These are phyloP conservation scores for Drosophila teissieri DNA, from an alignment of 1,140 invertebrate genomes.

Conservation along the genomic window DNA sequence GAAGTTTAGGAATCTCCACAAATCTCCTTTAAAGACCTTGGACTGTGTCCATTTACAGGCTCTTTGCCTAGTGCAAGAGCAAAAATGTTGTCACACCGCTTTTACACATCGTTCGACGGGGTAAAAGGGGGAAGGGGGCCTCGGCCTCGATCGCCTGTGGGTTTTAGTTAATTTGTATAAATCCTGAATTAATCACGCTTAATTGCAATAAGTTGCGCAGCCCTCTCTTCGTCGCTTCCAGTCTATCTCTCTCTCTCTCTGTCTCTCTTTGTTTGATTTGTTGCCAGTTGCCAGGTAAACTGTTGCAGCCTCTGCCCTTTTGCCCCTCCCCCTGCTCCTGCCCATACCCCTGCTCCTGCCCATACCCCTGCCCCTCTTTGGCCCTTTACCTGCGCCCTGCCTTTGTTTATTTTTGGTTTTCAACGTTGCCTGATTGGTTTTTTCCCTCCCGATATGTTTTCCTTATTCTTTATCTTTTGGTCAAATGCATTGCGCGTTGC, in stretches of 20 bases:
- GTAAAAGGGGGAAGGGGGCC: not conserved
- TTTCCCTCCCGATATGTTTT: slow-evolving; percentile 34
- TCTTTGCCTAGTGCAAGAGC: slow-evolving; percentile 46
- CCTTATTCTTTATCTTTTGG: slow-evolving; percentile 72
- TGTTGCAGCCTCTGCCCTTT: slow-evolving; percentile 78
- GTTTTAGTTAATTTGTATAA: slow-evolving; percentile 81
- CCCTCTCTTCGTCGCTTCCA: not conserved
- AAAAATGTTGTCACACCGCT: slow-evolving; percentile 79
- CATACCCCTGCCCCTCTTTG: slow-evolving; percentile 10
- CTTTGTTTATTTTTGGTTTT: slow-evolving; percentile 82
- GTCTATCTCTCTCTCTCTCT: slow-evolving; percentile 12
- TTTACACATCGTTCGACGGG: slow-evolving; percentile 44
- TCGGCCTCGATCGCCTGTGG: slow-evolving; percentile 55
- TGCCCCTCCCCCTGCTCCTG: slow-evolving; percentile 2
- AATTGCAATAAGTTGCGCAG: slow-evolving; percentile 71
- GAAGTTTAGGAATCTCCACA: no score
- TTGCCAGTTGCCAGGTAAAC: slow-evolving; percentile 79
- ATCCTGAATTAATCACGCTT: slow-evolving; percentile 81
- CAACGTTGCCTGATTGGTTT: slow-evolving; percentile 79
- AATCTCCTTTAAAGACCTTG: no score
- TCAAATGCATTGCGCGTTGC: slow-evolving; percentile 67
- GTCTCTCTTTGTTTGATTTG: slow-evolving; percentile 72
- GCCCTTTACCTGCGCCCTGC: slow-evolving; percentile 70
- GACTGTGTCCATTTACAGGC: slow-evolving; percentile 19
- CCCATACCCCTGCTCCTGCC: not conserved